Evolutionary conservation across 1,140 invertebrate genomes (phyloP).

Genomic region (Drosophila insularis): DNA sequence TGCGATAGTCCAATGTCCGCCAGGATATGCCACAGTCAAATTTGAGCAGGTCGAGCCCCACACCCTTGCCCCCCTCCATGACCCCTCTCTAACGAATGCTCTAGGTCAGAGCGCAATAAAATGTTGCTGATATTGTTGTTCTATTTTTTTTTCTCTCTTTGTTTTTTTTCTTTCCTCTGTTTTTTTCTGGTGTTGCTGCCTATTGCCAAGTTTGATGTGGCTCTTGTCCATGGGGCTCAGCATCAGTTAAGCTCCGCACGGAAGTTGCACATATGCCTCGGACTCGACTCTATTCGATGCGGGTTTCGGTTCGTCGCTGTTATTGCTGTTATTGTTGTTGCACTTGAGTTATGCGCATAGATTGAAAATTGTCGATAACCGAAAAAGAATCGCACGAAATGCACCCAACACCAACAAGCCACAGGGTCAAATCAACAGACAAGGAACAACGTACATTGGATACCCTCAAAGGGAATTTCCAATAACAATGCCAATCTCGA

Average conservation of each 20-base stretch:
- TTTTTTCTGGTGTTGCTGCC: slow-evolving; percentile 48
- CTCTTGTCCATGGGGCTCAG: slow-evolving; percentile 40
- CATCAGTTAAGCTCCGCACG: slow-evolving; percentile 73
- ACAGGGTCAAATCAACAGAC: slow-evolving; percentile 28
- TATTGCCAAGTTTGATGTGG: slow-evolving; percentile 77
- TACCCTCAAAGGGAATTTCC: background rate
- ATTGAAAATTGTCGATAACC: slow-evolving; percentile 79
- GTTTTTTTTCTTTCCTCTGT: slow-evolving; percentile 7
- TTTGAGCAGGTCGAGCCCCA: slow-evolving; percentile 53
- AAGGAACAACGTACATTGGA: background rate
- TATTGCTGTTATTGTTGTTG: slow-evolving; percentile 63
- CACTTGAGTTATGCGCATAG: slow-evolving; percentile 81
- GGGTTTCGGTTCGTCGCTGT: slow-evolving; percentile 49
- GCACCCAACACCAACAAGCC: slow-evolving; percentile 45
- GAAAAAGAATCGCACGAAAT: slow-evolving; percentile 76
- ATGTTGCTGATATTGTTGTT: slow-evolving; percentile 79
- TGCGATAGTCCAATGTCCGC: slow-evolving; percentile 67
- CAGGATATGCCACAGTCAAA: slow-evolving; percentile 64
- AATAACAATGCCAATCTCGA: too few species aligned
- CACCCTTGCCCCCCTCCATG: slow-evolving; percentile 25
- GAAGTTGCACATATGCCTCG: slow-evolving; percentile 77
- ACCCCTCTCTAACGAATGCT: slow-evolving; percentile 45
- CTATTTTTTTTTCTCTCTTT: slow-evolving; percentile 50
- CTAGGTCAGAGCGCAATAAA: slow-evolving; percentile 77
- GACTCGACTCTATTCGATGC: slow-evolving; percentile 44